A percentile compares a stretch with the other conserved stretches of the same genome.
phyloP scores from a whole-genome alignment of 2,888 invertebrate species.

The Rhingia campestris region DNA sequence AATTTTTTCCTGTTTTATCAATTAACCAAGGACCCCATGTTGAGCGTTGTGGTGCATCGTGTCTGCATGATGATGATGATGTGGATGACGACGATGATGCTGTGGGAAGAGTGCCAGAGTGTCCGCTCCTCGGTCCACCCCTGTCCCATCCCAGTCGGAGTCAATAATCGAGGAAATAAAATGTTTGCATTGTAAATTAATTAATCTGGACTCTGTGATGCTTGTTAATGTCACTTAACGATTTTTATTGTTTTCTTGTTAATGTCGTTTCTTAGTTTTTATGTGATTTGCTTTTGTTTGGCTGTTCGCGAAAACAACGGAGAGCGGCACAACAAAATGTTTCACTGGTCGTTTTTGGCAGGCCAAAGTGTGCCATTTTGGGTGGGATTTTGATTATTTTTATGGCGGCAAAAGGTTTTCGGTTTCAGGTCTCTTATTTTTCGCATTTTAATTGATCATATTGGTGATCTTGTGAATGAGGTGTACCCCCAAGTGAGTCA shows the following conservation, averaged over 20 bases:
- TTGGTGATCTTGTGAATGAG: slow-evolving; percentile 44
- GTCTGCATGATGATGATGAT: slow-evolving; percentile 30
- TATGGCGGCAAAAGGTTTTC: slow-evolving; percentile 22
- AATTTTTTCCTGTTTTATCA: slow-evolving; percentile 73
- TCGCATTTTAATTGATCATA: slow-evolving; percentile 18
- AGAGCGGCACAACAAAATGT: slow-evolving; percentile 5
- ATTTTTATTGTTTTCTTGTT: slow-evolving; percentile 73
- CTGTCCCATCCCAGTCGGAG: slow-evolving; percentile 8
- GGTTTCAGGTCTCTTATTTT: not conserved
- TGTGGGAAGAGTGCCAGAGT: slow-evolving; percentile 17
- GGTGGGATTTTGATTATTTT: slow-evolving; percentile 70
- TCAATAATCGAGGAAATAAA: slow-evolving; percentile 70
- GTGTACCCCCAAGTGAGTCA: slow-evolving; percentile 40
- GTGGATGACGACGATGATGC: slow-evolving; percentile 45
- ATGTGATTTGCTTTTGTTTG: slow-evolving; percentile 61
- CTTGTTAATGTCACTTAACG: slow-evolving; percentile 75
- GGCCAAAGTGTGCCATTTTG: slow-evolving; percentile 52
- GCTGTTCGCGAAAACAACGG: slow-evolving; percentile 2
- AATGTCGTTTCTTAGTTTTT: slow-evolving; percentile 68
- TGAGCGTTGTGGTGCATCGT: slow-evolving; percentile 64
- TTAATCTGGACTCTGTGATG: slow-evolving; percentile 73
- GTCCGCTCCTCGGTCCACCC: not conserved
- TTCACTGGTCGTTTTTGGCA: slow-evolving; percentile 4
- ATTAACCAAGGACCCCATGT: slow-evolving; percentile 71
- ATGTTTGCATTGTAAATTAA: slow-evolving; percentile 74